phyloP scores from a whole-genome alignment of 2,797 vertebrate genomes.

The Hypotaenidia philippensis region DNA sequence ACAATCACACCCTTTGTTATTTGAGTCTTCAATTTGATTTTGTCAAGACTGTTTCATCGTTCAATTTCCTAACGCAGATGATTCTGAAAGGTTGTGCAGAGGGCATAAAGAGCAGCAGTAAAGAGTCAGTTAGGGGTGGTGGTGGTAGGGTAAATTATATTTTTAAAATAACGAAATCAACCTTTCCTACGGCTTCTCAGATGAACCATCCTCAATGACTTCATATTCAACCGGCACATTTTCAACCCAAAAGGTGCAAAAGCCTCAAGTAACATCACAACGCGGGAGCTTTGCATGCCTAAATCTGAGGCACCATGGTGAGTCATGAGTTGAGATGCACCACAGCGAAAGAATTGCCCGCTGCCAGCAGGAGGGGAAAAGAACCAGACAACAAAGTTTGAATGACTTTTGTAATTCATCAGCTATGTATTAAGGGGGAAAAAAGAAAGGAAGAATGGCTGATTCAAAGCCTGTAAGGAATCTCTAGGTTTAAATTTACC shows the following conservation, averaged over 20 bases:
- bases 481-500: constrained; percentile 30
- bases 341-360: background rate
- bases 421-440: background rate
- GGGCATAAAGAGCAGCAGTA: background rate
- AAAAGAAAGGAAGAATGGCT: background rate
- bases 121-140: background rate
- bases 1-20: background rate
- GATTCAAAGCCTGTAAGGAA: constrained; percentile 2
- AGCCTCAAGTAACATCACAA: background rate
- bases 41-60: background rate
- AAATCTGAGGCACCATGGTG: background rate
- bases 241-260: background rate
- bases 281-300: accelerated
- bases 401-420: background rate
- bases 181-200: background rate
- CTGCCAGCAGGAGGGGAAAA: background rate
- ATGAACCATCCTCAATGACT: background rate
- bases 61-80: constrained; percentile 21
- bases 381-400: background rate
- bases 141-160: background rate
- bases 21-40: constrained; percentile 43
- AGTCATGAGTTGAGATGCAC: background rate
- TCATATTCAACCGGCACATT: background rate
- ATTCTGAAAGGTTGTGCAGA: constrained; percentile 35
- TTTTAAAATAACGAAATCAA: background rate